Percentiles rank a stretch among this genome's conserved stretches.
phyloP scores from a whole-genome alignment of 2,797 vertebrate species.

The Pipistrellus kuhlii region DNA sequence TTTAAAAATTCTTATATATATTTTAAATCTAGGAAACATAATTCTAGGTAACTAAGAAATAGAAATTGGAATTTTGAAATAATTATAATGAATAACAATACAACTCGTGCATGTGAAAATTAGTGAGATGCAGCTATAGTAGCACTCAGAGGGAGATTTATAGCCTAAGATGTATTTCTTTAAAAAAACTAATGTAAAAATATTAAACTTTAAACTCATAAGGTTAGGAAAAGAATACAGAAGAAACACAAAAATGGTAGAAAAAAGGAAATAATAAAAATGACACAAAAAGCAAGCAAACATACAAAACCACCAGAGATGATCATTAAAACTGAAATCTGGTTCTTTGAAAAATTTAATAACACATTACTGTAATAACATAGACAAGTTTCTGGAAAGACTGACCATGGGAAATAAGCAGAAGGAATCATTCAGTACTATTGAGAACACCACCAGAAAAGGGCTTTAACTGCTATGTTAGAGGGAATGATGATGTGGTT shows the following conservation, averaged over 20 bases:
- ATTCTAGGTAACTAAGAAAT: conserved; percentile 10
- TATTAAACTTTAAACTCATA: not conserved
- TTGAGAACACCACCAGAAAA: not conserved
- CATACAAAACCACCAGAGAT: not conserved
- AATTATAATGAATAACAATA: conserved; percentile 1
- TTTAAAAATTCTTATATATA: not conserved
- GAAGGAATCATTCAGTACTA: not conserved
- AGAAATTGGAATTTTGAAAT: conserved; percentile 31
- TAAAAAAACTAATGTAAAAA: conserved; percentile 7
- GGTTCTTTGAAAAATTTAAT: conserved; percentile 11
- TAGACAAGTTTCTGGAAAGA: conserved; percentile 8
- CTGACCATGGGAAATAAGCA: conserved; percentile 6
- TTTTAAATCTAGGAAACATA: conserved; percentile 33
- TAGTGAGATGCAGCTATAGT: conserved; percentile 18
- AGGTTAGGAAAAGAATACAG: conserved; percentile 23
- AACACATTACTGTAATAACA: not conserved
- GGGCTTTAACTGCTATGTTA: not conserved
- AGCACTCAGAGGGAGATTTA: conserved; percentile 29
- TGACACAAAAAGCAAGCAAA: not conserved
- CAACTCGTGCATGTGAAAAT: not conserved
- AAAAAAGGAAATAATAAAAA: not conserved
- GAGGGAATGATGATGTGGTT: not conserved
- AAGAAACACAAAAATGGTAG: conserved; percentile 7
- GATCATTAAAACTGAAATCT: conserved; percentile 24
- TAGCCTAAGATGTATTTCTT: conserved; percentile 23